A percentile compares a stretch with the other conserved stretches of the same genome.
phyloP scores from a whole-genome alignment of 2,113 vertebrate genomes.

The Raja brachyura region DNA sequence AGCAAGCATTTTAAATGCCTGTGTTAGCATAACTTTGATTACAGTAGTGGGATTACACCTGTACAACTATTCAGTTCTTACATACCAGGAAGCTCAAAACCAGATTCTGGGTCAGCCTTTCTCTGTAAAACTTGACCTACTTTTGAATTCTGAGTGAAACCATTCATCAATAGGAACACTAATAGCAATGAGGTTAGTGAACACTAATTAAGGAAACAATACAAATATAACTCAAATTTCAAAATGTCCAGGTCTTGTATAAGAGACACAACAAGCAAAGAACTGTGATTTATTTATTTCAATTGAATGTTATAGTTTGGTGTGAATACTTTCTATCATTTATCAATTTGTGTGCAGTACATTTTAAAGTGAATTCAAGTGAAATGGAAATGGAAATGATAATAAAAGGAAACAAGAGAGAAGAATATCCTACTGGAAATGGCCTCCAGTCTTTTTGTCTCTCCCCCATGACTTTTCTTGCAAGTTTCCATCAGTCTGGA shows the following conservation, averaged over 20 bases:
- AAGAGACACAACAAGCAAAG: background rate
- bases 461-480: background rate
- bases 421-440: background rate
- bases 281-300: background rate
- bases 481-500: background rate
- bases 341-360: background rate
- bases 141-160: background rate
- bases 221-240: background rate
- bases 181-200: background rate
- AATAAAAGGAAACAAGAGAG: background rate
- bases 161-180: background rate
- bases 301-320: background rate
- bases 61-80: background rate
- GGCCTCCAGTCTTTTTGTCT: background rate
- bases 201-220: background rate
- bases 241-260: background rate
- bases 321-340: background rate
- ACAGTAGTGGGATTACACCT: background rate
- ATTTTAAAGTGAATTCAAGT: background rate
- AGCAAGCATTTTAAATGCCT: background rate
- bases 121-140: background rate
- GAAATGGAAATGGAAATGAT: background rate
- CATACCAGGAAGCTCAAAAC: background rate
- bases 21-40: background rate
- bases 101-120: background rate